Evolutionary conservation across 2,888 invertebrate genomes (phyloP).

Genomic region (Ichneumoninae sp.): DNA sequence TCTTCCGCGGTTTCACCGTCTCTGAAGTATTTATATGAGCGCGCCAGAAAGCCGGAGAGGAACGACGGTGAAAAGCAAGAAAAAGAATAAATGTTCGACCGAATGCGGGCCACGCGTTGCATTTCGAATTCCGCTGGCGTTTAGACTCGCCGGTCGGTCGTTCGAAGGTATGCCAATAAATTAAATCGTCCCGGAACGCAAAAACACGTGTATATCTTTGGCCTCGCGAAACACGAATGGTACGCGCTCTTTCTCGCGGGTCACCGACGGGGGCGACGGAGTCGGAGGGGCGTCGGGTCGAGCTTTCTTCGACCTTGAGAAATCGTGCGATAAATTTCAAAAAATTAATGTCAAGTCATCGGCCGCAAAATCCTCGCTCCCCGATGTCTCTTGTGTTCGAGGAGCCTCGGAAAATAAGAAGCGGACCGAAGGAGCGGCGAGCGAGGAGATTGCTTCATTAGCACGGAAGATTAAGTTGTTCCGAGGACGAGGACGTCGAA

Average conservation of each 20-base stretch:
- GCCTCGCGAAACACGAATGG: conserved; percentile 39
- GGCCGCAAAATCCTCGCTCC: not conserved
- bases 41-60: conserved; percentile 24
- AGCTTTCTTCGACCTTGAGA: conserved; percentile 47
- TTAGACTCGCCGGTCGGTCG: conserved; percentile 63
- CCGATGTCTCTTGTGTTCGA: not conserved
- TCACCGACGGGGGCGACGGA: not conserved
- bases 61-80: conserved; percentile 24
- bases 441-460: not conserved
- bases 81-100: conserved; percentile 39
- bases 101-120: conserved; percentile 65
- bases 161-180: conserved; percentile 76
- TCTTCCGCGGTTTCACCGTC: conserved; percentile 38
- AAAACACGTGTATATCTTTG: conserved; percentile 27
- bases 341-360: not conserved
- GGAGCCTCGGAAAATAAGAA: not conserved
- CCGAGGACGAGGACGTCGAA: conserved; percentile 16
- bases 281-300: not conserved
- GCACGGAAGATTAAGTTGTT: not conserved
- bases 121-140: conserved; percentile 77
- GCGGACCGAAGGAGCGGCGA: not conserved
- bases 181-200: conserved; percentile 30
- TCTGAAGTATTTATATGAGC: conserved; percentile 5
- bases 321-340: conserved; percentile 13
- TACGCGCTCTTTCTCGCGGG: conserved; percentile 57